These are phyloP conservation scores for Spilogale gracilis DNA, from an alignment of 2,113 vertebrate genomes.

Conservation along the genomic window DNA sequence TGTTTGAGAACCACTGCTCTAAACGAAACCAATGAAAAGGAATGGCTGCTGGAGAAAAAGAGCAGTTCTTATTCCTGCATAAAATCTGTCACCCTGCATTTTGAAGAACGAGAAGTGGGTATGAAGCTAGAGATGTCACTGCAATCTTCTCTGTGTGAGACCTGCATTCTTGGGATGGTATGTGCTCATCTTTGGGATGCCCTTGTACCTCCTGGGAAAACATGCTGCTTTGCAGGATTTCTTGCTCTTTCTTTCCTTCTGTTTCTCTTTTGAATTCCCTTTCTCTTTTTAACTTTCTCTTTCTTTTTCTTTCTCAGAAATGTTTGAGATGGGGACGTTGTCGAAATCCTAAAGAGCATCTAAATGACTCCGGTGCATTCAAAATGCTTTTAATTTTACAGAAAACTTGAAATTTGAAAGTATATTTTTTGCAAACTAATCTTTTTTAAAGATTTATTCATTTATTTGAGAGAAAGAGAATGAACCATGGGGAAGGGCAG, in stretches of 20 bases:
- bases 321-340: not conserved
- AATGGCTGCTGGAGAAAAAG: not conserved
- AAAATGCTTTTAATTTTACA: not conserved
- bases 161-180: not conserved
- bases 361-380: not conserved
- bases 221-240: not conserved
- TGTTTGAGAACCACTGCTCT: not conserved
- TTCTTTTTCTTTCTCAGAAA: not conserved
- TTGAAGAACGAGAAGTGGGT: not conserved
- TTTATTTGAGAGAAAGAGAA: not conserved
- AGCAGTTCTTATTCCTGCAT: not conserved
- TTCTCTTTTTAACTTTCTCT: too few relatives aligned
- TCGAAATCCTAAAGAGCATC: not conserved
- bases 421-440: not conserved
- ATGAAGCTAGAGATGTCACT: not conserved
- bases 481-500: too few relatives aligned
- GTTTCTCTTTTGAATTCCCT: rapidly evolving
- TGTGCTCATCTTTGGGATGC: not conserved
- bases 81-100: not conserved
- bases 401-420: not conserved
- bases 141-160: not conserved
- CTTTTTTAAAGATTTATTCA: not conserved
- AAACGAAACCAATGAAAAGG: not conserved
- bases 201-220: not conserved
- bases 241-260: rapidly evolving